phyloP scores from a whole-genome alignment of 2,888 invertebrate genomes.

The Dryomyza anilis region DNA sequence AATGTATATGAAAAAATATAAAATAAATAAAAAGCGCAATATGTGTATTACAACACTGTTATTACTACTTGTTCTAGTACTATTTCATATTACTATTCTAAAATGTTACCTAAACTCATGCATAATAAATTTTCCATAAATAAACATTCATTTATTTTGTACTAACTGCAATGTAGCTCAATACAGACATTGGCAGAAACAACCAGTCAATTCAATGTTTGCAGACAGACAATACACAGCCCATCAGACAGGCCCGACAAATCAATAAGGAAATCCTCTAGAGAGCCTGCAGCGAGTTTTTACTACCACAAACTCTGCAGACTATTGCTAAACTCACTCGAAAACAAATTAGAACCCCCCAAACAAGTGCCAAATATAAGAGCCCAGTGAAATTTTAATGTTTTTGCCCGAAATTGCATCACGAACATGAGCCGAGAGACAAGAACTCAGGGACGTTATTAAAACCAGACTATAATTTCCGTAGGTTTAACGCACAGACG shows the following conservation, averaged over 20 bases:
- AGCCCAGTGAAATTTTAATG: not conserved
- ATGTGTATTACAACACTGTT: too few relatives aligned
- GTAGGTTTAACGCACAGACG: conserved; percentile 1
- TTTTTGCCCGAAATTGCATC: too few relatives aligned
- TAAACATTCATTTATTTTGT: too few relatives aligned
- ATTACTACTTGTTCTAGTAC: too few relatives aligned
- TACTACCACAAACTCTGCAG: not conserved
- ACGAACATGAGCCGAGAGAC: not conserved
- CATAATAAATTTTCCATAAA: too few relatives aligned
- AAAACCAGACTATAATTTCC: conserved; percentile 9
- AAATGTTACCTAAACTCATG: too few relatives aligned
- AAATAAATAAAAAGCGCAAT: too few relatives aligned
- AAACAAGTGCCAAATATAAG: not conserved
- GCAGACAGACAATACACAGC: not conserved
- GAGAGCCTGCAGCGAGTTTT: conserved; percentile 9
- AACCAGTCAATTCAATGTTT: too few relatives aligned
- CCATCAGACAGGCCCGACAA: not conserved
- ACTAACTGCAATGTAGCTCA: too few relatives aligned
- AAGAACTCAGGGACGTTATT: not conserved
- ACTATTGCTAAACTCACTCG: not conserved
- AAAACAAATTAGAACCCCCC: not conserved
- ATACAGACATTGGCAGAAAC: too few relatives aligned
- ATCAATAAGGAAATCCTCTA: conserved; percentile 5
- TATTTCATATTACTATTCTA: too few relatives aligned
- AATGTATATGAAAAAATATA: too few relatives aligned